phyloP scores from a whole-genome alignment of 2,888 invertebrate species.

The Drosophila aldrichi region DNA sequence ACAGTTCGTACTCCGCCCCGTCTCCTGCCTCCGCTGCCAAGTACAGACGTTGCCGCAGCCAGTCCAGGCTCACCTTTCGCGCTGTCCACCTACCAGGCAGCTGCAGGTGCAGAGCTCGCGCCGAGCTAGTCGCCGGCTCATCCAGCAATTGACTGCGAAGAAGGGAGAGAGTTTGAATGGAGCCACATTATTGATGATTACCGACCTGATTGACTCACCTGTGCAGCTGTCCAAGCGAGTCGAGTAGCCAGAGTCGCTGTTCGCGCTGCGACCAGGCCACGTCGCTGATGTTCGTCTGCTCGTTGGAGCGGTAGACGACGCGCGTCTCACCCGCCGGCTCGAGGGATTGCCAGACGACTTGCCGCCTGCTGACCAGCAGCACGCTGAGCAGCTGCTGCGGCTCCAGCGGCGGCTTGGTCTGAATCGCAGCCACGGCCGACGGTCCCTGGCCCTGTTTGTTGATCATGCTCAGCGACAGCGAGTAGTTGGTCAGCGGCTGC shows the following conservation, averaged over 20 bases:
- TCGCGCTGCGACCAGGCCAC: conserved; percentile 91
- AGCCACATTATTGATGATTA: no score
- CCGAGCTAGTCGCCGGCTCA: not conserved
- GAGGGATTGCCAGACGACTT: conserved; percentile 64
- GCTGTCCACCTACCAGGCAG: conserved; percentile 87
- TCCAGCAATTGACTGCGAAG: conserved; percentile 28
- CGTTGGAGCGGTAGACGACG: conserved; percentile 75
- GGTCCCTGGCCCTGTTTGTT: conserved; percentile 94
- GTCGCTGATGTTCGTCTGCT: conserved; percentile 86
- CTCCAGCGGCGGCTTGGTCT: conserved; percentile 28
- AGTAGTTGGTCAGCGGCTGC: conserved; percentile 90
- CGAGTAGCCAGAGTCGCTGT: conserved; percentile 91
- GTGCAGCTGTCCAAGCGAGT: conserved; percentile 89
- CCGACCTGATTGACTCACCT: conserved; percentile 81
- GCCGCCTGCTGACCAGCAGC: conserved; percentile 43
- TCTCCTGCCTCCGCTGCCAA: conserved; percentile 89
- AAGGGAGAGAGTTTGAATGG: no score
- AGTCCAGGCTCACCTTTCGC: conserved; percentile 92
- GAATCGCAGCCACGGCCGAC: conserved; percentile 86
- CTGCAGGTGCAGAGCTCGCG: conserved; percentile 68
- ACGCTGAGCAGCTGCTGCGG: conserved; percentile 46
- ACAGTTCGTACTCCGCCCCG: conserved; percentile 5
- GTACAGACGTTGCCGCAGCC: conserved; percentile 94
- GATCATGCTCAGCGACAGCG: conserved; percentile 91
- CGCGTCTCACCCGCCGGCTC: conserved; percentile 67